These are phyloP conservation scores for Pseudochirops cupreus DNA, from an alignment of 2,797 vertebrate species.

Conservation along the genomic window DNA sequence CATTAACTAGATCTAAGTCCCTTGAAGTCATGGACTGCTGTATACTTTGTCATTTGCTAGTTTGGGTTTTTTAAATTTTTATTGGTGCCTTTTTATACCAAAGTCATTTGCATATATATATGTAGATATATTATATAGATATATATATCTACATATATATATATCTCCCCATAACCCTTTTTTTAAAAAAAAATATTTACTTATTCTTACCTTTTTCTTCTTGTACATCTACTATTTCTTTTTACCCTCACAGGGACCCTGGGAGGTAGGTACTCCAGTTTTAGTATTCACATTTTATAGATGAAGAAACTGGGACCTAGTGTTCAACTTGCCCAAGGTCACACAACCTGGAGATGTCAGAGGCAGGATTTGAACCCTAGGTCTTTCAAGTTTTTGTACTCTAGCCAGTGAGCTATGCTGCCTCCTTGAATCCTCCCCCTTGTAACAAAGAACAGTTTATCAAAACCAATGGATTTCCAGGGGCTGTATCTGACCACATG, in stretches of 20 bases:
- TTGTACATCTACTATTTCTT: background rate
- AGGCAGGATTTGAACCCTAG: background rate
- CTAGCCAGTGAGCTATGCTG: background rate
- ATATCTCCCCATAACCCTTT: background rate
- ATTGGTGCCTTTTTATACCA: background rate
- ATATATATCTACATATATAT: too few species aligned
- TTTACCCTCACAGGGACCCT: background rate
- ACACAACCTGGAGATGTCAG: background rate
- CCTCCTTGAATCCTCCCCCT: background rate
- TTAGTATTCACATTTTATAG: constrained; percentile 4
- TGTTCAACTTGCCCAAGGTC: background rate
- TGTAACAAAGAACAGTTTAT: background rate
- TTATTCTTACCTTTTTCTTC: constrained; percentile 1
- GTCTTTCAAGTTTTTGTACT: background rate
- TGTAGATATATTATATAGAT: too few species aligned
- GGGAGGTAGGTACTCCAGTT: background rate
- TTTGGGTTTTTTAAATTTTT: background rate
- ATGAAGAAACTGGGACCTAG: constrained; percentile 1
- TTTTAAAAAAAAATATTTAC: background rate
- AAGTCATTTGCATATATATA: too few species aligned
- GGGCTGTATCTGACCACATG: background rate
- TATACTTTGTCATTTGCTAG: background rate
- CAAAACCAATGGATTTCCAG: background rate
- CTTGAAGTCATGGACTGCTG: background rate
- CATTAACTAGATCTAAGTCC: background rate